Conservation (phyloP, 2,797 vertebrate species). For the Typhlichthys eigenmanni region DNA sequence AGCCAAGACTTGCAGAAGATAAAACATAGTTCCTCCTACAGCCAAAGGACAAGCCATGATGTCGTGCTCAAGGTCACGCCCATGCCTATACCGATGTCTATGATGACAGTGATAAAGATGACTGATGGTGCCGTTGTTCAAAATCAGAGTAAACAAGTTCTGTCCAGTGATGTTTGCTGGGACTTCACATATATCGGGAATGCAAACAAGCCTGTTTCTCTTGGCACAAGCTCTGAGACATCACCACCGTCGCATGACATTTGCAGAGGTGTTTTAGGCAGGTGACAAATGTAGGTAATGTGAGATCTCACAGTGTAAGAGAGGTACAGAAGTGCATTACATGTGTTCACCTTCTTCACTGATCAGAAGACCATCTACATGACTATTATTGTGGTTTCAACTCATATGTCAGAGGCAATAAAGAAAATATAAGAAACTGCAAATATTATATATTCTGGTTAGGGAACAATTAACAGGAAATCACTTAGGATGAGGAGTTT, state of each 20-base stretch:
- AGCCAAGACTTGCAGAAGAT: too few species aligned
- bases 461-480: constrained; percentile 16
- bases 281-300: not conserved
- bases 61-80: not conserved
- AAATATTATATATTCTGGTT: too few species aligned
- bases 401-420: not conserved
- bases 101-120: not conserved
- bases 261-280: not conserved
- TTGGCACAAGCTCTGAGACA: constrained; percentile 19
- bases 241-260: constrained; percentile 1
- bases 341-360: not conserved
- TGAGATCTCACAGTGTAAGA: too few species aligned
- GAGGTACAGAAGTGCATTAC: too few species aligned
- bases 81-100: constrained; percentile 10
- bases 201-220: constrained; percentile 55
- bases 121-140: constrained; percentile 6
- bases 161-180: constrained; percentile 23
- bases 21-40: constrained; percentile 3
- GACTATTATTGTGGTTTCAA: not conserved
- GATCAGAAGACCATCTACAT: not conserved
- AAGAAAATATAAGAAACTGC: not conserved
- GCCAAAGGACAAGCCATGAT: too few species aligned
- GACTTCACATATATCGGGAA: constrained; percentile 36
- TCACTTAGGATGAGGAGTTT: constrained; percentile 29
- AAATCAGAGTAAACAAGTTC: constrained; percentile 16